Evolutionary conservation across 2,113 vertebrate genomes (phyloP).

Genomic region (Anguilla japonica): DNA sequence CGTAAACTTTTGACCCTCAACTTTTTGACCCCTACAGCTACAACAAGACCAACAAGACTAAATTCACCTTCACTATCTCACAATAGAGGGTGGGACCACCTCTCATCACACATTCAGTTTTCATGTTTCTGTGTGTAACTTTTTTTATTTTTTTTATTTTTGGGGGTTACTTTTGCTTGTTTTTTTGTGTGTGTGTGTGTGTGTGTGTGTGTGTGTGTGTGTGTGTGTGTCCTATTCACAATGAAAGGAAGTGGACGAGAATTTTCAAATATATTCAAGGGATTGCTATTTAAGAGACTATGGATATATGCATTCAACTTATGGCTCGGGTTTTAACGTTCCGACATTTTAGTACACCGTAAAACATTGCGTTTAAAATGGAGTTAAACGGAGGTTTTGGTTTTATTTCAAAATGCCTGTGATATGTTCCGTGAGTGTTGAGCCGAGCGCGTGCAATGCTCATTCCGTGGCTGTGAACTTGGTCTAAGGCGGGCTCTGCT

Average conservation of each 20-base stretch:
- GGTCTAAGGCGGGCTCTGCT: slow-evolving; percentile 98
- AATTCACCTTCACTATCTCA: slow-evolving; percentile 22
- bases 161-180: too few relatives aligned
- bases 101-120: not conserved
- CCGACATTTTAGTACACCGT: not conserved
- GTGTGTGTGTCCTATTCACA: not conserved
- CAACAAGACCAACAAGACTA: slow-evolving; percentile 54
- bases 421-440: not conserved
- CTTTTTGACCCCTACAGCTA: slow-evolving; percentile 80
- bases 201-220: slow-evolving; percentile 1
- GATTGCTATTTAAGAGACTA: not conserved
- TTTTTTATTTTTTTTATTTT: not conserved
- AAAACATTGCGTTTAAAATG: not conserved
- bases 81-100: not conserved
- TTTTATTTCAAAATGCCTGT: not conserved
- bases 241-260: not conserved
- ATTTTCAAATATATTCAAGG: not conserved
- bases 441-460: not conserved
- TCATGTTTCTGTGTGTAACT: not conserved
- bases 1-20: slow-evolving; percentile 94
- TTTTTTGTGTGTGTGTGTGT: not conserved
- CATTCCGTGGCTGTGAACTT: slow-evolving; percentile 70
- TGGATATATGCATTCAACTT: not conserved
- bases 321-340: not conserved
- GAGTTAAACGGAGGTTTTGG: not conserved